Base-by-base conservation (phyloP, 2,797 vertebrate genomes). In the Simalia tracyae region DNA sequence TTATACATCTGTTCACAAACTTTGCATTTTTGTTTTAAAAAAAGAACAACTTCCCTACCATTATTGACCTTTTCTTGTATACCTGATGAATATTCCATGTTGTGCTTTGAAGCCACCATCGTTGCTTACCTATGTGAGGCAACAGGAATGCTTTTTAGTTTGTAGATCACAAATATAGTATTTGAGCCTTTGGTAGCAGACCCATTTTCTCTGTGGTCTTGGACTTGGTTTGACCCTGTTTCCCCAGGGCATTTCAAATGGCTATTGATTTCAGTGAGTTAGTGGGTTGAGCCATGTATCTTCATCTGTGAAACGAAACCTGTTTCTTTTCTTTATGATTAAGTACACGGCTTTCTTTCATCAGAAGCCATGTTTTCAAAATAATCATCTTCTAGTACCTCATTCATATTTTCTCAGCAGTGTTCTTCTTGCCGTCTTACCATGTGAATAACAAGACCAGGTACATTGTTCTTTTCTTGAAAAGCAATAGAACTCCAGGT, bases 401-500 rank as follows among this genome's bases (percentile, higher is more conserved):
- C 89, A 12, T 1, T 95, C 64, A 28, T 92, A 94, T 96, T 96
- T 88, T 64, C 84, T 90, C 88, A 93, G 66, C 0, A 42, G 94
- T 0, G 0, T 94, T 93, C 87, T 91, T 94, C 87, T 90, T 95
- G 89, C 66, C 15, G 10, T 96, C 89, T 95, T 96, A 90, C 90
- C 63, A 81, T 90, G 57, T n/a, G 90, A 95, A 93, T 93, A 96
- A 93, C 94, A 96, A 96, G 95, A 86, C 56, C 54, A 90, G 28
- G 1, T 92, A 93, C 95, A 95, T 91, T 94, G 66, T 95, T 97
- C 92, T 96, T 63, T 50, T 93, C 94, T 94, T 90, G 68, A 94
- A 95, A 96, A 50, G 63, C 94, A 95, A 94, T 94, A 92, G 91
- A 97, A 86, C 93, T 95, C 93, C 92, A 91, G 14, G 92, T 96